Evolutionary conservation across 1,140 invertebrate genomes (phyloP).

Genomic region (Oscheius sp.): DNA sequence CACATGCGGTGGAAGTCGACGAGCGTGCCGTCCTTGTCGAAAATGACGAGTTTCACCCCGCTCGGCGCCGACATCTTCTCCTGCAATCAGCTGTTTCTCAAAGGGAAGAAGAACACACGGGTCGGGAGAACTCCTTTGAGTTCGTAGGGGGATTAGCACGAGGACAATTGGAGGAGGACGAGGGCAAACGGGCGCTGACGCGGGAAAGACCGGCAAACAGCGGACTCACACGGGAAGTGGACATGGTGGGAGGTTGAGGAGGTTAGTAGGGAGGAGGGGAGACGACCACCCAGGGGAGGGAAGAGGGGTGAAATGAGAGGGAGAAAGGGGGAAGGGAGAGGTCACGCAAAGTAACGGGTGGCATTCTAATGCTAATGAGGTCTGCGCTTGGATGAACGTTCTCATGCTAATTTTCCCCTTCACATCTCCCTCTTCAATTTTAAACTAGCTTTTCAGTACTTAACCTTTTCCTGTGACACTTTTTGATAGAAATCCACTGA

Average conservation of each 20-base stretch:
- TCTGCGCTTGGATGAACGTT: no score
- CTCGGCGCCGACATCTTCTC: constrained; percentile 3
- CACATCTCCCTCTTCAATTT: no score
- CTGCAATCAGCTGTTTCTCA: not conserved
- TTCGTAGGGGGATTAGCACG: not conserved
- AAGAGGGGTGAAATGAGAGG: not conserved
- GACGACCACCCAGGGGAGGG: not conserved
- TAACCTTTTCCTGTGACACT: no score
- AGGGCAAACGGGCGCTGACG: not conserved
- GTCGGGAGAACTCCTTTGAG: no score
- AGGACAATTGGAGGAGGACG: not conserved
- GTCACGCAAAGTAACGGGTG: not conserved
- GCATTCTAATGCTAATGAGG: not conserved
- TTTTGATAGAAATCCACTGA: no score
- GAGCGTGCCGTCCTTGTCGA: constrained; percentile 66
- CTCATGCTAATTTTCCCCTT: no score
- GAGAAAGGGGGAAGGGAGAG: not conserved
- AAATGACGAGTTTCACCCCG: constrained; percentile 62
- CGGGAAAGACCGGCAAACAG: not conserved
- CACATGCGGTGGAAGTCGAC: constrained; percentile 66
- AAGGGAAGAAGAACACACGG: no score
- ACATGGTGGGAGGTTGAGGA: no score
- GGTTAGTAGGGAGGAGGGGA: no score
- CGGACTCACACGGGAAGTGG: no score
- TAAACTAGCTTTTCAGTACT: no score